phyloP scores from a whole-genome alignment of 2,113 vertebrate genomes.

The Ceyx margarethae region DNA sequence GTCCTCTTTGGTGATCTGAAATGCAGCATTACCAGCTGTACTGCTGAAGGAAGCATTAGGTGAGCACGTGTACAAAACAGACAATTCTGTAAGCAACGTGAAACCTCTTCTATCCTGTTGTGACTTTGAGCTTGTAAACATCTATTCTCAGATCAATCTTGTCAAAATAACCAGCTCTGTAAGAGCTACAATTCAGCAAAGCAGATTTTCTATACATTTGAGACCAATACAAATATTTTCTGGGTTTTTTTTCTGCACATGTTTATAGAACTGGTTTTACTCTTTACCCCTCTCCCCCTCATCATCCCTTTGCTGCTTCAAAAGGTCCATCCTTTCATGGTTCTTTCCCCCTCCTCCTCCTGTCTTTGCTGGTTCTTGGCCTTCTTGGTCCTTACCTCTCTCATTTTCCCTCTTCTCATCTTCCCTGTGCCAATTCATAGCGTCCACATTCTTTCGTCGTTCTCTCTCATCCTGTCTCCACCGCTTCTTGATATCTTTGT shows the following conservation, averaged over 20 bases:
- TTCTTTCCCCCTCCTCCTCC: conserved; percentile 30
- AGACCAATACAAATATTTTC: background rate
- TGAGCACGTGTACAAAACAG: background rate
- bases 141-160: background rate
- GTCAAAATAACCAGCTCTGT: background rate
- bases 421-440: conserved; percentile 68
- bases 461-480: conserved; percentile 72
- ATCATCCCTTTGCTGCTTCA: background rate
- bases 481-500: conserved; percentile 69
- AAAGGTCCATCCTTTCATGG: background rate
- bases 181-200: background rate
- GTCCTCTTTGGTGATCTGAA: background rate
- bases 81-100: background rate
- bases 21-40: background rate
- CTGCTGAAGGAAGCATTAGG: background rate
- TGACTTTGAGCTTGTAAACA: background rate
- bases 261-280: background rate
- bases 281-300: conserved; percentile 34
- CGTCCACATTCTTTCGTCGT: conserved; percentile 67
- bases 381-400: conserved; percentile 63
- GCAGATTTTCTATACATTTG: background rate
- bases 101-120: background rate
- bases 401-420: conserved; percentile 70
- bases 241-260: background rate
- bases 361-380: conserved; percentile 42